Percentiles rank a stretch among this genome's conserved stretches.
phyloP scores from a whole-genome alignment of 2,888 invertebrate genomes.

The Hirtodrosophila duncani region DNA sequence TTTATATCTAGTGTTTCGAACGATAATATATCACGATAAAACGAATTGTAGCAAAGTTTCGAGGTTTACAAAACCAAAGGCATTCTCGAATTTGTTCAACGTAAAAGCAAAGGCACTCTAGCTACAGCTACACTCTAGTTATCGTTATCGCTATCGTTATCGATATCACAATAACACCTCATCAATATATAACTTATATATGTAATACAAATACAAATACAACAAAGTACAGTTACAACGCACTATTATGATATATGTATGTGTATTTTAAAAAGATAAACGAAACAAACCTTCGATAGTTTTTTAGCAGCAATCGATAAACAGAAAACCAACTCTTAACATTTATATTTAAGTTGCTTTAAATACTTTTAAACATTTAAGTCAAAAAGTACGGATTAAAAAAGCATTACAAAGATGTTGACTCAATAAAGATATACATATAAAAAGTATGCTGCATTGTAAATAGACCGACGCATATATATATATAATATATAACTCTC shows the following conservation, averaged over 20 bases:
- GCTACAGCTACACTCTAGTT: no score
- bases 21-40: no score
- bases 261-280: no score
- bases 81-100: no score
- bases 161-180: no score
- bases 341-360: constrained; percentile 64
- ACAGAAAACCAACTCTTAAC: constrained; percentile 51
- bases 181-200: no score
- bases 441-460: constrained; percentile 27
- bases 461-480: constrained; percentile 27
- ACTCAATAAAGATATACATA: constrained; percentile 24
- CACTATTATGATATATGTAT: no score
- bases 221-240: no score
- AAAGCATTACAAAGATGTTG: constrained; percentile 23
- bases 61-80: constrained; percentile 36
- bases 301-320: constrained; percentile 19
- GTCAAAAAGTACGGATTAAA: constrained; percentile 44
- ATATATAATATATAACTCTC: constrained; percentile 35
- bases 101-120: no score
- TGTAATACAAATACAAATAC: no score
- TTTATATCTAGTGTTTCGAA: no score
- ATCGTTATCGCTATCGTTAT: no score
- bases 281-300: constrained; percentile 31
- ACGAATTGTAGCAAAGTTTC: constrained; percentile 43
- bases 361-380: constrained; percentile 58